These are phyloP conservation scores for Bellardia pandia DNA, from an alignment of 2,888 invertebrate genomes.

Conservation along the genomic window DNA sequence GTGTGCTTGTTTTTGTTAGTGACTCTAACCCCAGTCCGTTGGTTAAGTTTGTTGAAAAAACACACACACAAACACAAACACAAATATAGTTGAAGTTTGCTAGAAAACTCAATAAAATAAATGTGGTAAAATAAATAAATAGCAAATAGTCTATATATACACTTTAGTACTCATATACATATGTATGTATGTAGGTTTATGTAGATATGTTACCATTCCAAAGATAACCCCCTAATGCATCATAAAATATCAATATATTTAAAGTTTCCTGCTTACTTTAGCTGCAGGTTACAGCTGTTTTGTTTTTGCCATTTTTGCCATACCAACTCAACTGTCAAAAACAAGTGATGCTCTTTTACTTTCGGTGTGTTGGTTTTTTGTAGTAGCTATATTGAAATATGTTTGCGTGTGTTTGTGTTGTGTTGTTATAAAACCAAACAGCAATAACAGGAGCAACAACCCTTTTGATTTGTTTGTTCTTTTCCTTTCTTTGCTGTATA, in stretches of 20 bases:
- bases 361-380: neutral
- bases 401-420: neutral
- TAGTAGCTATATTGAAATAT: neutral
- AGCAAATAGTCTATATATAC: slow-evolving; percentile 37
- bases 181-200: neutral
- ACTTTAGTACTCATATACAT: neutral
- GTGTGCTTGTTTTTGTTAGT: neutral
- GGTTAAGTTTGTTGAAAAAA: neutral
- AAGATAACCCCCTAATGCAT: slow-evolving; percentile 63
- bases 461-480: slow-evolving; percentile 45
- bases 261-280: slow-evolving; percentile 42
- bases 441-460: slow-evolving; percentile 58
- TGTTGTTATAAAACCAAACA: slow-evolving; percentile 8
- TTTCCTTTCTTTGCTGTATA: slow-evolving; percentile 6
- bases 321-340: slow-evolving; percentile 68
- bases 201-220: slow-evolving; percentile 8
- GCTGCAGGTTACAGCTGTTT: slow-evolving; percentile 38
- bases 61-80: neutral
- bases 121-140: slow-evolving; percentile 70
- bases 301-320: slow-evolving; percentile 37
- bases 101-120: slow-evolving; percentile 67
- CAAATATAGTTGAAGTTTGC: neutral
- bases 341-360: slow-evolving; percentile 69
- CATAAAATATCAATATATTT: slow-evolving; percentile 71
- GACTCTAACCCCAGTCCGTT: neutral